phyloP scores from a whole-genome alignment of 1,140 invertebrate genomes.

The Copidosoma floridanum region DNA sequence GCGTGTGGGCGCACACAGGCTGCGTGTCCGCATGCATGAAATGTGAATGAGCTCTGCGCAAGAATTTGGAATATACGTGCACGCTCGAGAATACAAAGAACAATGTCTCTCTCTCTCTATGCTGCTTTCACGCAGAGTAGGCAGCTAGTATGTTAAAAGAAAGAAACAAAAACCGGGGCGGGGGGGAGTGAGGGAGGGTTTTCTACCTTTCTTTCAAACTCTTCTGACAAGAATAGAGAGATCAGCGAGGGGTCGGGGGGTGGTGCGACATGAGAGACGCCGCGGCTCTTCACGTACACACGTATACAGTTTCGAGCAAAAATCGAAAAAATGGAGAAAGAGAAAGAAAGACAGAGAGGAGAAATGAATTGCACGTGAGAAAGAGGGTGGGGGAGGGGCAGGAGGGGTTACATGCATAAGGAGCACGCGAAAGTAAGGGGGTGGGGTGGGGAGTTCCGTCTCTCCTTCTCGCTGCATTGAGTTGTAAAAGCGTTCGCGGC shows the following conservation, averaged over 20 bases:
- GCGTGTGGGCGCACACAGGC: not conserved
- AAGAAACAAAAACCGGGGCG: no score
- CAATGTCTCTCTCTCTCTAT: not conserved
- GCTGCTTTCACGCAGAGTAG: no score
- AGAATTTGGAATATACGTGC: not conserved
- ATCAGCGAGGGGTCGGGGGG: constrained; percentile 14
- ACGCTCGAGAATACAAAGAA: not conserved
- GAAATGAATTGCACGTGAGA: constrained; percentile 22
- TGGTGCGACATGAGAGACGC: constrained; percentile 14
- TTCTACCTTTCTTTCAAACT: no score
- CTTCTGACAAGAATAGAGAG: constrained; percentile 21
- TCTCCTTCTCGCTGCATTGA: constrained; percentile 46
- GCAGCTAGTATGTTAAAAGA: no score
- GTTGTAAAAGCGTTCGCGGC: constrained; percentile 57
- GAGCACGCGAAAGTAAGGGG: no score
- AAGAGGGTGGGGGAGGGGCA: constrained; percentile 23
- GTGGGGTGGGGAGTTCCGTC: no score
- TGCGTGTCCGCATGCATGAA: constrained; percentile 11
- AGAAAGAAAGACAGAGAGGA: constrained; percentile 20
- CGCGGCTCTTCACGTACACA: not conserved
- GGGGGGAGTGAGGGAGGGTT: no score
- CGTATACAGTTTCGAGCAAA: constrained; percentile 14
- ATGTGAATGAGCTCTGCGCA: constrained; percentile 29
- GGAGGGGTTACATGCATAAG: not conserved
- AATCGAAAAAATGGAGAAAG: constrained; percentile 25